Base-by-base conservation (phyloP, 23 tunicate genomes). In the Styela plicata region DNA sequence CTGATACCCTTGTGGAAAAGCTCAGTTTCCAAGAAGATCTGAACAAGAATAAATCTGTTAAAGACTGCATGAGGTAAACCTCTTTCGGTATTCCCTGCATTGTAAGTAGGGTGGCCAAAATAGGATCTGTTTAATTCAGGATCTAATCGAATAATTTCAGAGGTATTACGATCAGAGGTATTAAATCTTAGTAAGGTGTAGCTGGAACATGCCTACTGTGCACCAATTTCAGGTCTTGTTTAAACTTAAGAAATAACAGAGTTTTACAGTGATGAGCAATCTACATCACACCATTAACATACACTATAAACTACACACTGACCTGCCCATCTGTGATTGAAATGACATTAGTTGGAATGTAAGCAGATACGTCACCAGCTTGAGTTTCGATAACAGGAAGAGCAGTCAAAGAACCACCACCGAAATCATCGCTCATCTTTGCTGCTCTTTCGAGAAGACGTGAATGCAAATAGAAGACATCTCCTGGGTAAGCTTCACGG, bases 341-440 rank as follows among this genome's bases (percentile, higher is more conserved):
- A 75, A 96, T 96, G 82, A 96, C 99, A 83, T 96, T 96, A 83
- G 99, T 96, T 78, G 99, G 99, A 85, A 96, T 96, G 94, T 96
- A 96, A 57, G 99, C 99, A 30, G 97, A 96, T 75, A 96, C 97
- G 61, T 96, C 99, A 91, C 99, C 99, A 78, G 99, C 99, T 63
- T 96, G 99, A 24, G 99, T 96, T 69, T 96, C 99, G 36, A 91
- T 91, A 64, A 96, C 97, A 28, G 97, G 99, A 52, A 96, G 88
- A 80, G 99, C 97, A 78, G 99, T 96, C 69, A 96, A 85, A 33
- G 99, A 91, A 21, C 99, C 97, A 61, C 97, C 97, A 22, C 93
- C 96, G 69, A 85, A 87, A 71, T 87, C 97, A 52, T 96, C 97
- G 85, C 87, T 87, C 99, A 96, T 96, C 83, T 96, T 96, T 0